Conservation (phyloP, 1,140 invertebrate species). For the Lucilia sericata region DNA sequence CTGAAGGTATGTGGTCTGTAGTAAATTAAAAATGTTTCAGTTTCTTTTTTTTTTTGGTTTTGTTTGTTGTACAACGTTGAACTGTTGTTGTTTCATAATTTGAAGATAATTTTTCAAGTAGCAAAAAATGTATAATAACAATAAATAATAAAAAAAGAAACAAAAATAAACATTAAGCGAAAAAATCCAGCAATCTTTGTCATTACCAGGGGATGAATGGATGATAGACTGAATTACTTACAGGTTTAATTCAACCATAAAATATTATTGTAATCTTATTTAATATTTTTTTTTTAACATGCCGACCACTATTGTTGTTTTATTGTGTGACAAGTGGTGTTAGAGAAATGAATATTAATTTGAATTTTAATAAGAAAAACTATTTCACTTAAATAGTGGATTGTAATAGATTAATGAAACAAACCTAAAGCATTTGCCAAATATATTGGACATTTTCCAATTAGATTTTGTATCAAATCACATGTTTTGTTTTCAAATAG, state of each 20-base stretch:
- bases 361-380: no score
- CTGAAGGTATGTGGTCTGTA: background rate
- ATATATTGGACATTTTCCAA: no score
- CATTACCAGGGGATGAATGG: background rate
- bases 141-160: constrained; percentile 10
- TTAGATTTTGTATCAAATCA: no score
- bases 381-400: no score
- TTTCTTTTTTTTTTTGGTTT: background rate
- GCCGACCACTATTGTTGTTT: background rate
- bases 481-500: no score
- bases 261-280: constrained; percentile 25
- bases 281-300: background rate
- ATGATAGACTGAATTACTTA: background rate
- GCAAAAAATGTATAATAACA: background rate
- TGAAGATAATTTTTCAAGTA: constrained; percentile 27
- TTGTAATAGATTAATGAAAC: no score
- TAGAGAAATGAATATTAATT: no score
- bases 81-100: constrained; percentile 15
- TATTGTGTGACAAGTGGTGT: no score
- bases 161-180: background rate
- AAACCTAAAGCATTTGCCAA: no score
- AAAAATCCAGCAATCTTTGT: background rate
- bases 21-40: constrained; percentile 11
- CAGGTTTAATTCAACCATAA: constrained; percentile 17
- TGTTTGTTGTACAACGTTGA: no score